A percentile compares a stretch with the other conserved stretches of the same genome.
These are phyloP conservation scores for Daphoenositta chrysoptera DNA, from an alignment of 2,113 vertebrate species.

Conservation along the genomic window DNA sequence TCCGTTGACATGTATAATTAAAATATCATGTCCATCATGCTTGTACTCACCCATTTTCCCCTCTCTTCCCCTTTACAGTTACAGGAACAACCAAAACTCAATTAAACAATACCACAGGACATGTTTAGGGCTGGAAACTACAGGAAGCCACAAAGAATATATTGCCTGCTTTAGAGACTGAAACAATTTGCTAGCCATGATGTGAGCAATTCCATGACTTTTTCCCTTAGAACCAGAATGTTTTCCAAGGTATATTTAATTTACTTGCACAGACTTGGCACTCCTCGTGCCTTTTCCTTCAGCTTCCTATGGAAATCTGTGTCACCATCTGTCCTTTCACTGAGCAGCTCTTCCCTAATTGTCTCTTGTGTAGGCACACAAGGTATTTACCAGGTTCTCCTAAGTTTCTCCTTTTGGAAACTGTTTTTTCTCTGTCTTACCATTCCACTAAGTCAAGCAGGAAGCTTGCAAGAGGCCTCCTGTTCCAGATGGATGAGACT, in stretches of 20 bases:
- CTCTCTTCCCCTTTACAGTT: background rate
- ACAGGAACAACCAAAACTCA: background rate
- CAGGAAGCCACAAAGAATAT: background rate
- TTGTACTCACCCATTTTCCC: background rate
- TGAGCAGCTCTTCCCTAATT: background rate
- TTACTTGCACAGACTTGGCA: background rate
- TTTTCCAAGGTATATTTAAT: background rate
- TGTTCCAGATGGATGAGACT: background rate
- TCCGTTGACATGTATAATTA: background rate
- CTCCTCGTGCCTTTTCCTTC: background rate
- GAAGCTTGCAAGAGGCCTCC: background rate
- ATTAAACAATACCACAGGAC: background rate
- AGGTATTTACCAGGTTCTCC: background rate
- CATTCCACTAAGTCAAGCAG: background rate
- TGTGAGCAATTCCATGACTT: background rate
- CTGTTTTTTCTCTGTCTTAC: rapidly evolving
- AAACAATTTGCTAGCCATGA: background rate
- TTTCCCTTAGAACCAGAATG: background rate
- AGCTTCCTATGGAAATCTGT: background rate
- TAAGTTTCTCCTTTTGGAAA: background rate
- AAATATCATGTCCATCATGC: rapidly evolving
- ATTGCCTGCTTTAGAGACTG: background rate
- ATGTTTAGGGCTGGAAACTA: background rate
- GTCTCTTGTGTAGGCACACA: background rate
- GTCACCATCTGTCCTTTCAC: background rate